Conservation (phyloP, 2,797 vertebrate species). For the Intellagama lesueurii region DNA sequence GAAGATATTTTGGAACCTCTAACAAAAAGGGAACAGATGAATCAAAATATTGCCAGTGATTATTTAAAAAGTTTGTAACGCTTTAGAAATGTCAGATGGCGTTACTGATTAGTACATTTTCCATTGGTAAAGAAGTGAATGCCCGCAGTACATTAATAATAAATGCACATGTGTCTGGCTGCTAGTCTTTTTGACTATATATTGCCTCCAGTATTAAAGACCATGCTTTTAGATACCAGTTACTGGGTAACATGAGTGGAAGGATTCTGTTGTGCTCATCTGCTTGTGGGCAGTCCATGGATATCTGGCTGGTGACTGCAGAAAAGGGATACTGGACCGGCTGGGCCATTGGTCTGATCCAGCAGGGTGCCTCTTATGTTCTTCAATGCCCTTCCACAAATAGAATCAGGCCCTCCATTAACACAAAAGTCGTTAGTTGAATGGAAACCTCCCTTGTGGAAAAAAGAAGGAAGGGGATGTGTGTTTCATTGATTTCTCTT, state of each 20-base stretch:
- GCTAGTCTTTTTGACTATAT: too few relatives aligned
- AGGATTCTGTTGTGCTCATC: background rate
- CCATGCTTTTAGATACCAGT: background rate
- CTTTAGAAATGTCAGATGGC: background rate
- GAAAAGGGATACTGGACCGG: background rate
- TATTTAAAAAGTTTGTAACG: background rate
- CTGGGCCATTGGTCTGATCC: background rate
- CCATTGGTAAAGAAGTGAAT: background rate
- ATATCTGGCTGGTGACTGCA: background rate
- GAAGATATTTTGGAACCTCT: background rate
- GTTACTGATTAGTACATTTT: background rate
- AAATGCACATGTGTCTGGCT: too few relatives aligned
- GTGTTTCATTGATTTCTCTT: background rate
- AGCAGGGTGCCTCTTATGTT: background rate
- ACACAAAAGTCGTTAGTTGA: background rate
- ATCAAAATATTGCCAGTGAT: background rate
- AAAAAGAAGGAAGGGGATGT: background rate
- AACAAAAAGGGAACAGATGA: background rate
- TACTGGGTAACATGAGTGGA: background rate
- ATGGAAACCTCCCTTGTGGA: background rate
- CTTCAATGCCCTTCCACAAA: background rate
- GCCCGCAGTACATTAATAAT: background rate
- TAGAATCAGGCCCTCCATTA: background rate
- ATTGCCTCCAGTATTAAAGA: too few relatives aligned
- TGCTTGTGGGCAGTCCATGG: background rate